These are phyloP conservation scores for Stenchaetothrips biformis DNA, from an alignment of 2,888 invertebrate genomes.

Conservation along the genomic window DNA sequence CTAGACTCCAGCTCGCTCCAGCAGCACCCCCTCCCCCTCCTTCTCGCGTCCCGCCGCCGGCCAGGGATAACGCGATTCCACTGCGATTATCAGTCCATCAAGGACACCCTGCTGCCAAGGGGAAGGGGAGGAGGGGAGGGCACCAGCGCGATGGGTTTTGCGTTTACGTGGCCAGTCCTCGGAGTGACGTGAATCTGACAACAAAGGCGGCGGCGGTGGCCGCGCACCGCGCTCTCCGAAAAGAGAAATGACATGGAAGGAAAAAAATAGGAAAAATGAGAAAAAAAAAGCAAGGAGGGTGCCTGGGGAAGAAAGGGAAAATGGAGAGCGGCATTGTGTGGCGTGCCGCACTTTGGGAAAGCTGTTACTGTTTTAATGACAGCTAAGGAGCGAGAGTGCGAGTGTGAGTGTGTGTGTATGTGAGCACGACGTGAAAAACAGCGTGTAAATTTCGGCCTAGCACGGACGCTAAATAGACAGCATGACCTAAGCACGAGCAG, in stretches of 20 bases:
- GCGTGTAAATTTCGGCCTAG: too few species aligned
- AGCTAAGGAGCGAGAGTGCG: neutral
- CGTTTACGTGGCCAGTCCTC: too few species aligned
- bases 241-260: neutral
- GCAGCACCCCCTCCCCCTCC: too few species aligned
- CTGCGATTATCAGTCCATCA: conserved; percentile 5
- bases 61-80: neutral
- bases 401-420: neutral
- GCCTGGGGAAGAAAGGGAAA: neutral
- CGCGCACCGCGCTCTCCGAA: neutral
- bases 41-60: too few species aligned
- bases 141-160: too few species aligned
- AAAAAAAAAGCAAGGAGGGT: neutral
- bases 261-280: neutral
- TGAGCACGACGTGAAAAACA: too few species aligned
- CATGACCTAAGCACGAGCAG: too few species aligned
- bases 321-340: neutral
- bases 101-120: neutral
- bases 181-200: conserved; percentile 12
- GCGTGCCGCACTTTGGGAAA: neutral
- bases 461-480: too few species aligned
- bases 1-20: too few species aligned
- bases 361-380: conserved; percentile 12
- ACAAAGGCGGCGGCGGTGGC: neutral
- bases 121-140: neutral